Evolutionary conservation across 2,113 vertebrate genomes (phyloP), one percentile per base, ranked within the genome.

Genomic region (Anser brachyrhynchus): DNA sequence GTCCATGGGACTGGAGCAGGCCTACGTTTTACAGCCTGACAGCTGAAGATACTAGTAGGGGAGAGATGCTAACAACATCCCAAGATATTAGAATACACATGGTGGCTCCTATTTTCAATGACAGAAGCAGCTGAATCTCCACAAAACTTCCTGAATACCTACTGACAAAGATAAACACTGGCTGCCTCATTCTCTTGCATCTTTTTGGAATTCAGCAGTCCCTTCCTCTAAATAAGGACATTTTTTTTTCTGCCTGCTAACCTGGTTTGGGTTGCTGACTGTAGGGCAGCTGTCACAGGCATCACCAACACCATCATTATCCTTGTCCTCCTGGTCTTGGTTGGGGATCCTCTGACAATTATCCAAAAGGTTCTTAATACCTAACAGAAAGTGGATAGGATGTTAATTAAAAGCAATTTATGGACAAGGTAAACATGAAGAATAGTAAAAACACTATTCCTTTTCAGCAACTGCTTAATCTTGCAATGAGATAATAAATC

Each of bases 231-330:
- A 90, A 78, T 0, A 0, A 81, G 6, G 22, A 5, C 57, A 51
- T 55, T 35, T 88, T 66, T 66, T 20, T 12, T 89, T 87, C 76
- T 65, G 21, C 23, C 10, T 58, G 73, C 97, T 97, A 59, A 99
- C 99, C 99, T 99, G 99, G 95, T 99, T 99, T 49, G 99, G 99
- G 96, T 99, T 99, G 96, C 97, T 97, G 95, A 99, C 74, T 49
- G 99, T 98, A 31, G 99, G 99, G 87, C 99, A 99, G 92, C 99
- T 99, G 96, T 99, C 99, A 96, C 99, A 99, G 54, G 97, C 98
- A 49, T 99, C 99, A 75, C 99, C 99, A 31, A 99, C 99, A 11
- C 99, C 99, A 5, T 99, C 99, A 12, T 95, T 97, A 95, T 99
- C 99, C 92, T 35, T 96, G 93, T 99, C 99, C 43, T 77, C 94